Base-by-base conservation (phyloP, 2,797 vertebrate genomes). In the Cossypha heuglini region DNA sequence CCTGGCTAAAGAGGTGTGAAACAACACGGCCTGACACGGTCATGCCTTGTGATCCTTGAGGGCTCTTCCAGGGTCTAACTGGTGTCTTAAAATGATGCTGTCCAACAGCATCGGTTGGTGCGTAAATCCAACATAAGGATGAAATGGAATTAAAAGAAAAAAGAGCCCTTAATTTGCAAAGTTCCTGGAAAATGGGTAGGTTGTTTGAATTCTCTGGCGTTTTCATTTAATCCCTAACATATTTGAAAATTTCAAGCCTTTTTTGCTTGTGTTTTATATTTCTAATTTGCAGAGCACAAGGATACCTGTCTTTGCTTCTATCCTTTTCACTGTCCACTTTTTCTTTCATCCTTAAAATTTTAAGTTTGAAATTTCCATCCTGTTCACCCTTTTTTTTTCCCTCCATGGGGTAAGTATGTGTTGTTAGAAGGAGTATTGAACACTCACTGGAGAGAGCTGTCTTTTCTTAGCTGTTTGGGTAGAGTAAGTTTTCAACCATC, bases 1-100 rank as follows among this genome's bases (percentile, higher is more conserved):
- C 91, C 93, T 81, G 91, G 62, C 89, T 83, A 55, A 66, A 82
- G 82, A 94, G 85, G 73, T 91, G 73, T 84, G 43, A 94, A 96
- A 21, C 46, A 75, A 80, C 72, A 67, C 17, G 28, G 85, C 45
- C 40, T 33, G 24, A 37, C 33, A 24, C 1, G 9, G 20, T 72
- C 43, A 31, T 35, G 76, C 31, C 59, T 90, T 90, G 73, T 49
- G 58, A 72, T 81, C 51, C 82, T 87, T 75, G 43, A 92, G 72
- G 64, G 68, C 49, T 95, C 48, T 94, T 79, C 76, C 59, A 29
- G 55, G 69, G 48, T 68, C 38, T 54, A 24, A 49, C 29, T 64
- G 54, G 3, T 10, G 10, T 24, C 43, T 77, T 43, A 31, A 72
- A 83, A 59, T 38, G 10, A 57, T 3, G 6, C 12, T 73, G 17